Evolutionary conservation across 2,113 vertebrate species (phyloP).

Genomic region (Ictalurus furcatus): DNA sequence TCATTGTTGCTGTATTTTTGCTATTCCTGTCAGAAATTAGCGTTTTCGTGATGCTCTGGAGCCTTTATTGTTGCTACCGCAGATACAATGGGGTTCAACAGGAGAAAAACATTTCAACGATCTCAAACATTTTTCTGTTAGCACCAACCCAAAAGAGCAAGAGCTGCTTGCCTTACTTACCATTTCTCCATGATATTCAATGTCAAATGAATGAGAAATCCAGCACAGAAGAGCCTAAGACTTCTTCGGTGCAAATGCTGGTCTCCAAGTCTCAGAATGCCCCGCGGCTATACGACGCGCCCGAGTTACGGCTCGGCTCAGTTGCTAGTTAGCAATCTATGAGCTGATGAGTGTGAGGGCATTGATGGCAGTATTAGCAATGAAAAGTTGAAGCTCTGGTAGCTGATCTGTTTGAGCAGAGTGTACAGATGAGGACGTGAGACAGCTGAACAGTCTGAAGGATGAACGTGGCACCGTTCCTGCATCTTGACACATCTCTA

Average conservation of each 20-base stretch:
- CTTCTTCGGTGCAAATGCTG: too few species aligned
- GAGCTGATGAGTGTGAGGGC: not conserved
- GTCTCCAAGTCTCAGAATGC: not conserved
- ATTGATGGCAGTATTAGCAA: not conserved
- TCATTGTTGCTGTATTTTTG: not conserved
- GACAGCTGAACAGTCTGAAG: not conserved
- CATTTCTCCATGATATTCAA: not conserved
- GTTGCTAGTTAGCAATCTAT: too few species aligned
- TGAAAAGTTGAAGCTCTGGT: not conserved
- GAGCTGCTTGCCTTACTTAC: not conserved
- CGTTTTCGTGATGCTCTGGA: too few species aligned
- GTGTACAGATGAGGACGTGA: not conserved
- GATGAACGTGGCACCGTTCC: not conserved
- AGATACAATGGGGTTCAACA: not conserved
- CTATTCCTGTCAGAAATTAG: not conserved
- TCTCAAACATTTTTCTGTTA: not conserved
- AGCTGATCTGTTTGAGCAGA: not conserved
- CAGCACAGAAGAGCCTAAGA: not conserved
- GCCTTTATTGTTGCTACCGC: not conserved
- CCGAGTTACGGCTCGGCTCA: not conserved
- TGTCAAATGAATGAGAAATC: not conserved
- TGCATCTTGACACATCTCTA: not conserved
- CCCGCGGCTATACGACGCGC: not conserved
- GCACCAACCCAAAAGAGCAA: not conserved
- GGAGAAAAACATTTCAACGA: not conserved